Evolutionary conservation across 2,797 vertebrate genomes (phyloP), one percentile per base, ranked within the genome.

Genomic region (Tympanoctomys barrerae): DNA sequence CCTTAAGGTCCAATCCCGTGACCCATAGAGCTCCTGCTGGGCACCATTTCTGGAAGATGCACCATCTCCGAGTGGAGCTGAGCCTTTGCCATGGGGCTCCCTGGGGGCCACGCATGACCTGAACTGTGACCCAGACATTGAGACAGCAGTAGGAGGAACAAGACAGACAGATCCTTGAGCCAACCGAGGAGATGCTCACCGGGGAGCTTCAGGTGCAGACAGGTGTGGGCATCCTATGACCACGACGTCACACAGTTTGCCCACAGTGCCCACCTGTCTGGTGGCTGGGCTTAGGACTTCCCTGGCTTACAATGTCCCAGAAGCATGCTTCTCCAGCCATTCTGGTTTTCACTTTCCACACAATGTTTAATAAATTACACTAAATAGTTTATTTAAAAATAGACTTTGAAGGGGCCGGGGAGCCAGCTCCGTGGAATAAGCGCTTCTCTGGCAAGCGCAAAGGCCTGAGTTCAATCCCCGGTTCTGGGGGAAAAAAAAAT

Each of bases 91-190:
- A 13, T 8, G 4, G 64, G 42, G 31, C 1, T 31, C 7, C 66
- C 62, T 49, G 14, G 26, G 54, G 28, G 42, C 21, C 82, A n/a
- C 16, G 59, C 9, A 52, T 46, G 31, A 4, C 6, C 42, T 57
- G 71, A 36, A 31, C 39, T 31, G 28, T 49, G 49, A 16, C 54
- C 71, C 19, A 14, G 6, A n/a, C 31, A 49, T 62, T 83, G 31
- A 19, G 66, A 62, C 6, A 24, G 0, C 24, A 5, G 18, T 5
- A 11, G n/a, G 33, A 33, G 3, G 22, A n/a, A 24, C 1, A 10
- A 87, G 61, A 14, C 5, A 46, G 36, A 1, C 9, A 57, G n/a
- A 64, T 31, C 28, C 8, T 22, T 14, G 0, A 54, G 57, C 62
- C 26, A 54, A 46, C 54, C 31, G 2, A 10, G 7, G 54, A 77